phyloP scores from a whole-genome alignment of 2,797 vertebrate genomes.

The Danio kyathit region DNA sequence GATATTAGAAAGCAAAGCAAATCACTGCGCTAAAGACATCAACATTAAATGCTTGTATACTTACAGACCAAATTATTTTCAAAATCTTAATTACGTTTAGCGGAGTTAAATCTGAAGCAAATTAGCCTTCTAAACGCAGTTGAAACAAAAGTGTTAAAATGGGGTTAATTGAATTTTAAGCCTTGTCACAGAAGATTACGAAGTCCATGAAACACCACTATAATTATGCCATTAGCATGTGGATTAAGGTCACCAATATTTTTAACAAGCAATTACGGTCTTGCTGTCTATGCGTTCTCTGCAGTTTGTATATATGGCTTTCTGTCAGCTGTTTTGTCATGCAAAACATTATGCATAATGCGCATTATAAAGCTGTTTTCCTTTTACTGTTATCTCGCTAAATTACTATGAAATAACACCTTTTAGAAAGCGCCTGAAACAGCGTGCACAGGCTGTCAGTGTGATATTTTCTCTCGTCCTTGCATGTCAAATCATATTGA shows the following conservation, averaged over 20 bases:
- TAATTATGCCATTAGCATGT: slow-evolving; percentile 82
- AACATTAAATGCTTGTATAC: slow-evolving; percentile 74
- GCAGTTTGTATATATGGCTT: slow-evolving; percentile 69
- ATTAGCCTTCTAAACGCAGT: slow-evolving; percentile 77
- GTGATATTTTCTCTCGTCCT: slow-evolving; percentile 25
- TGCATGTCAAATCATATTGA: slow-evolving; percentile 33
- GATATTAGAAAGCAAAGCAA: slow-evolving; percentile 54
- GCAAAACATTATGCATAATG: slow-evolving; percentile 49
- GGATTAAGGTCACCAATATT: slow-evolving; percentile 79
- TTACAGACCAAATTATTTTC: slow-evolving; percentile 66
- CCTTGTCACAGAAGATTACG: slow-evolving; percentile 82
- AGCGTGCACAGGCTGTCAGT: neutral
- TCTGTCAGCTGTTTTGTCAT: slow-evolving; percentile 65
- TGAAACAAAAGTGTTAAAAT: slow-evolving; percentile 83
- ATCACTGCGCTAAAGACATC: slow-evolving; percentile 64
- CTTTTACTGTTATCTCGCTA: neutral
- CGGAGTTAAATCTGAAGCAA: slow-evolving; percentile 77
- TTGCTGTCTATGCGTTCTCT: slow-evolving; percentile 73
- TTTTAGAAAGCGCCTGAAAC: neutral
- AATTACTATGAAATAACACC: neutral
- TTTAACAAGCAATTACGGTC: slow-evolving; percentile 78
- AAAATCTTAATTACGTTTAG: slow-evolving; percentile 72
- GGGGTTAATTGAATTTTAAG: slow-evolving; percentile 86
- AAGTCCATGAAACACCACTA: slow-evolving; percentile 79
- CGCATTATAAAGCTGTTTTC: neutral